A percentile compares a stretch with the other conserved stretches of the same genome.
These are phyloP conservation scores for Drosophila sp. DNA, from an alignment of 1,140 invertebrate genomes.

Conservation along the genomic window DNA sequence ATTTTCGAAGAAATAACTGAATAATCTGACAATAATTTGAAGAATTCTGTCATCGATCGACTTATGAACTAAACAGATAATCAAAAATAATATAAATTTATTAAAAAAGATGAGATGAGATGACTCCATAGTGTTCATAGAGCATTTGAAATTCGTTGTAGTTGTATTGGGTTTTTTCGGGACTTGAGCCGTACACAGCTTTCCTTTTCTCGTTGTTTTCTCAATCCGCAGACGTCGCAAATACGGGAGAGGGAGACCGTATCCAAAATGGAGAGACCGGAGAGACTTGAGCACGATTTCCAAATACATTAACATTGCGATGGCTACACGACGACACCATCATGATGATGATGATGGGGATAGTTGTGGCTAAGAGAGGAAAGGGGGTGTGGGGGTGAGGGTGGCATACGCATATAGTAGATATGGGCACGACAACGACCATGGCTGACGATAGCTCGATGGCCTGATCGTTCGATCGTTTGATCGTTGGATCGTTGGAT, in stretches of 20 bases:
- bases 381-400: not conserved
- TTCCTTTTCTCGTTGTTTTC: constrained; percentile 58
- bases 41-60: too few species aligned
- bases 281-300: constrained; percentile 68
- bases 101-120: too few species aligned
- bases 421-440: constrained; percentile 36
- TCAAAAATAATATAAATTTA: too few species aligned
- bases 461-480: constrained; percentile 22
- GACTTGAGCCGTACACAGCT: constrained; percentile 25
- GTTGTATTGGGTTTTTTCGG: not conserved
- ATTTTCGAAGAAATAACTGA: too few species aligned
- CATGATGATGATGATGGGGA: constrained; percentile 14
- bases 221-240: constrained; percentile 39
- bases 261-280: constrained; percentile 27
- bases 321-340: constrained; percentile 60
- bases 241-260: constrained; percentile 19
- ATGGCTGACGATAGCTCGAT: constrained; percentile 18
- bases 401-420: not conserved
- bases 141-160: constrained; percentile 36
- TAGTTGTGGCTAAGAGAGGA: constrained; percentile 15
- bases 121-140: not conserved
- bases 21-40: too few species aligned
- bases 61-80: too few species aligned
- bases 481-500: constrained; percentile 7
- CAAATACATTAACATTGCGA: constrained; percentile 80